A percentile compares a stretch with the other conserved stretches of the same genome.
Evolutionary conservation across 2,113 vertebrate species (phyloP).

Genomic region (Propithecus coquereli): DNA sequence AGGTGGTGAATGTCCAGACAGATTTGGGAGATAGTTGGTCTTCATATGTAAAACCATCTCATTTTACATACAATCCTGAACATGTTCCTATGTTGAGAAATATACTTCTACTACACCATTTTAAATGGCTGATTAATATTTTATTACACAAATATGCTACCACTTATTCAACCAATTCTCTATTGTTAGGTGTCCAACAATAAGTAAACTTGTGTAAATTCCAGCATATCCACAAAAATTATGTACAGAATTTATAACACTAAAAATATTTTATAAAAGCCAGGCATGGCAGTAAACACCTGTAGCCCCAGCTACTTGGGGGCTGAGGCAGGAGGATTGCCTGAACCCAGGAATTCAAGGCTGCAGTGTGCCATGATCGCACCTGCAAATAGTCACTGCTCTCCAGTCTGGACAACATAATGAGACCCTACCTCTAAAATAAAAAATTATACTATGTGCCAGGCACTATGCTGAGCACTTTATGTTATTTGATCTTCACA

Average conservation of each 20-base stretch:
- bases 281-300: too few species aligned
- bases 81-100: neutral
- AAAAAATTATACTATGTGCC: neutral
- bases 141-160: neutral
- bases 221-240: neutral
- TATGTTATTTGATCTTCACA: neutral
- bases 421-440: too few species aligned
- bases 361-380: too few species aligned
- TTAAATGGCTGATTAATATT: neutral
- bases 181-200: neutral
- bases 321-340: neutral
- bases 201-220: neutral
- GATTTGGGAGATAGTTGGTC: neutral
- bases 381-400: too few species aligned
- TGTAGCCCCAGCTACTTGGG: too few species aligned
- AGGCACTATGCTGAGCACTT: neutral
- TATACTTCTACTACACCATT: neutral
- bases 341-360: too few species aligned
- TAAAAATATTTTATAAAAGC: neutral
- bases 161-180: neutral
- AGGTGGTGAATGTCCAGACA: neutral
- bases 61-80: neutral
- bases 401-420: too few species aligned
- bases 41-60: neutral
- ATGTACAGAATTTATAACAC: neutral